These are phyloP conservation scores for Anoplopoma fimbria DNA, from an alignment of 2,113 vertebrate species.

Conservation along the genomic window DNA sequence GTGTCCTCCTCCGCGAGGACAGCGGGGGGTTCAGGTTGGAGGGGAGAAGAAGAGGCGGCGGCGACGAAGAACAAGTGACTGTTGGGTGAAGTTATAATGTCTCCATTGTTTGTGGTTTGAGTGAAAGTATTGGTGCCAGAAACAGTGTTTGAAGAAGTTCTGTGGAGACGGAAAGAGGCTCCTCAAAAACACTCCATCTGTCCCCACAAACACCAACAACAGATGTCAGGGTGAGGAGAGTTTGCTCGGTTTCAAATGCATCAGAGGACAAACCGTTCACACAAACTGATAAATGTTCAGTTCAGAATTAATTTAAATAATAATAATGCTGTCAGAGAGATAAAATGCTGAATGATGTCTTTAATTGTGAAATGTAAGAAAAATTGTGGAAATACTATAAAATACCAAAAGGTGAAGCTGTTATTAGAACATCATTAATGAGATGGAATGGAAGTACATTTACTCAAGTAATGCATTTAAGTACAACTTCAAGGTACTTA, in stretches of 20 bases:
- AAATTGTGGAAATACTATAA: neutral
- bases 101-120: slow-evolving; percentile 35
- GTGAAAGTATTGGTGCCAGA: neutral
- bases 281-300: neutral
- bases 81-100: slow-evolving; percentile 18
- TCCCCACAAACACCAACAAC: slow-evolving; percentile 10
- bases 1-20: neutral
- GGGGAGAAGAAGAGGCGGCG: slow-evolving; percentile 8
- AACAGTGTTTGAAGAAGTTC: slow-evolving; percentile 17
- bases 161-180: neutral
- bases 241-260: neutral
- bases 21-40: slow-evolving; percentile 31
- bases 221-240: slow-evolving; percentile 14
- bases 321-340: neutral
- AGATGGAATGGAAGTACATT: neutral
- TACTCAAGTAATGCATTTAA: neutral
- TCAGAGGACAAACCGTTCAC: neutral
- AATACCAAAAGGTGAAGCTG: neutral
- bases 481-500: neutral
- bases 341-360: neutral
- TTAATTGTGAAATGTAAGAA: neutral
- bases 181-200: slow-evolving; percentile 55
- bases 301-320: neutral
- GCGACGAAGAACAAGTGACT: neutral
- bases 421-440: neutral